phyloP scores from a whole-genome alignment of 2,113 vertebrate species.

The Salvelinus sp. region DNA sequence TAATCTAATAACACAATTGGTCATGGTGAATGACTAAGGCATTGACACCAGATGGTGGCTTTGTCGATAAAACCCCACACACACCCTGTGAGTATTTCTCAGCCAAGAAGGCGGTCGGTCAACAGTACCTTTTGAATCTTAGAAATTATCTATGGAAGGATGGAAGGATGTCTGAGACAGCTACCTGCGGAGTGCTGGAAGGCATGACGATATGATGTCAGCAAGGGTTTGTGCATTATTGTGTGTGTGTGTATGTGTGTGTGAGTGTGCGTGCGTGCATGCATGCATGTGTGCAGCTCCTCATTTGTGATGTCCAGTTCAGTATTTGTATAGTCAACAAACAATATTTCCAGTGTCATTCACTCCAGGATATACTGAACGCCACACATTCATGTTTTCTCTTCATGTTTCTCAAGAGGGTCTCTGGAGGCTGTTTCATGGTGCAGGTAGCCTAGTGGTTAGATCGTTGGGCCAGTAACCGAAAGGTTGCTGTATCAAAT shows the following conservation, averaged over 20 bases:
- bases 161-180: conserved; percentile 35
- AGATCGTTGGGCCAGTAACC: no score
- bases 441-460: no score
- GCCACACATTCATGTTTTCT: no score
- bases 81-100: conserved; percentile 45
- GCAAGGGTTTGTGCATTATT: conserved; percentile 5
- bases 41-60: conserved; percentile 72
- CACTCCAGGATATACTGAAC: no score
- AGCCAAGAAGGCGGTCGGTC: not conserved
- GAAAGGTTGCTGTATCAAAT: no score
- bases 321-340: no score
- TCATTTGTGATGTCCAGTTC: no score
- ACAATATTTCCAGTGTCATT: no score
- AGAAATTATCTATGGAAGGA: conserved; percentile 19
- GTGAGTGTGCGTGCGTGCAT: no score
- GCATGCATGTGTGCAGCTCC: no score
- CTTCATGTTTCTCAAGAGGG: conserved; percentile 17
- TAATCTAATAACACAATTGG: conserved; percentile 77
- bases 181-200: conserved; percentile 56
- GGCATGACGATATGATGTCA: conserved; percentile 57
- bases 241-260: no score
- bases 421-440: conserved; percentile 43
- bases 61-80: conserved; percentile 52
- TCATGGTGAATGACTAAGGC: conserved; percentile 69
- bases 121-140: not conserved